Base-by-base conservation (phyloP, 2,113 vertebrate genomes). In the Cariama cristata region DNA sequence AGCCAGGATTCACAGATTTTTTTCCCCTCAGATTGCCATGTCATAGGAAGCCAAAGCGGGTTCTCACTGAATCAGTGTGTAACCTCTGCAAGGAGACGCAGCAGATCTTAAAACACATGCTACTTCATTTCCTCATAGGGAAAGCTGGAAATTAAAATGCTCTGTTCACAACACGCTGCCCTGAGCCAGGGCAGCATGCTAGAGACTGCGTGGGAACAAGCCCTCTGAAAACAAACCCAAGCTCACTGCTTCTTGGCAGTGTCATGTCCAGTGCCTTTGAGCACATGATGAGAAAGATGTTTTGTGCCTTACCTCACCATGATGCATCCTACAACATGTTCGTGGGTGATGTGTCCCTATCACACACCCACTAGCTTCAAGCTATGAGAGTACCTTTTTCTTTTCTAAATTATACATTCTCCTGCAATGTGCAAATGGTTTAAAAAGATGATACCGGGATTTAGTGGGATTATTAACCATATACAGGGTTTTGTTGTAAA, bases 261-360 rank as follows among this genome's bases (percentile, higher is more conserved):
- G 20, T 12, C 47, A 17, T 42, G n/a, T 49, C n/a, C 44, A 71
- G 47, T 5, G 3, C 60, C 47, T 81, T 50, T 67, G 64, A 76
- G 84, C 52, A 79, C 50, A 62, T 0, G 8, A 67, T n/a, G 38
- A 89, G 52, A 73, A 77, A 45, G 50, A 44, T 33, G 32, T 7
- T 75, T 87, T 50, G 79, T 63, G 55, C 69, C 40, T 77, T 47
- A 72, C 27, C 67, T 95, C 76, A 90, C 55, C 63, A 14, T 0
- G 0, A 32, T 47, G 40, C 64, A 53, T 33, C 24, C 73, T 35
- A 13, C 1, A 0, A n/a, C 66, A 42, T 0, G 1, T 52, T 63
- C 12, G 2, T 12, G 60, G 67, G 28, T 47, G 69, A 79, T 4
- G 19, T 27, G 45, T 26, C 82, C 74, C 10, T 12, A 52, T 24